These are phyloP conservation scores for Coccyzus lansbergi DNA, from an alignment of 2,797 vertebrate genomes.

Conservation along the genomic window DNA sequence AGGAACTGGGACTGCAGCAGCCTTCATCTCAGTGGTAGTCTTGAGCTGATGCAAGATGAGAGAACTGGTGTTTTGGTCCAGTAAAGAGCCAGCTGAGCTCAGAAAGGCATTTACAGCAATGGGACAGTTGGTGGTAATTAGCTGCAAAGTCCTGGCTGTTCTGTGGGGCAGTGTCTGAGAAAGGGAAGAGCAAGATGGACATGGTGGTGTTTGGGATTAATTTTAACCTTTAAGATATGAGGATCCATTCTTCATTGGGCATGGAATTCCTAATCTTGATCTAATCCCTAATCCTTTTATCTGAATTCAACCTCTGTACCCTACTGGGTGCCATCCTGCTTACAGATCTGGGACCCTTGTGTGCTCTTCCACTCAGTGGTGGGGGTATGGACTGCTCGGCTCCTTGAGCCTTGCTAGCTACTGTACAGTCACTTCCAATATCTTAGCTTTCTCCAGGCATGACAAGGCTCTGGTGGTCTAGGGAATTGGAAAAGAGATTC, in stretches of 20 bases:
- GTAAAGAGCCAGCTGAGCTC: background rate
- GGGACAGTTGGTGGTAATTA: background rate
- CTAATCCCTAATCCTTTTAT: background rate
- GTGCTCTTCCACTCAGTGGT: fast-evolving
- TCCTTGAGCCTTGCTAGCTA: background rate
- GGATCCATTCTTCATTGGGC: background rate
- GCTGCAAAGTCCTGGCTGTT: background rate
- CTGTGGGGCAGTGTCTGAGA: background rate
- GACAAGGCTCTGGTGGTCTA: background rate
- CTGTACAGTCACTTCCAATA: background rate
- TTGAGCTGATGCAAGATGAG: background rate
- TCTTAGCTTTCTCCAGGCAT: background rate
- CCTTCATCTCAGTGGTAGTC: background rate
- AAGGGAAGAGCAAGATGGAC: background rate
- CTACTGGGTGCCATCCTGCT: background rate
- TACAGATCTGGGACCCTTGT: fast-evolving
- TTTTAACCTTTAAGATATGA: background rate
- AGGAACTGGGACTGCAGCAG: background rate
- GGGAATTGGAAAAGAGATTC: background rate
- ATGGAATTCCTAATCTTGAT: background rate
- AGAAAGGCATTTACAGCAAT: background rate
- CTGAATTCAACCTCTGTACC: background rate
- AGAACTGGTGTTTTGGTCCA: background rate
- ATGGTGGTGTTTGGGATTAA: background rate
- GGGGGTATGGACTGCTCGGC: background rate